phyloP scores from a whole-genome alignment of 2,888 invertebrate species.

The Autographa pulchrina region DNA sequence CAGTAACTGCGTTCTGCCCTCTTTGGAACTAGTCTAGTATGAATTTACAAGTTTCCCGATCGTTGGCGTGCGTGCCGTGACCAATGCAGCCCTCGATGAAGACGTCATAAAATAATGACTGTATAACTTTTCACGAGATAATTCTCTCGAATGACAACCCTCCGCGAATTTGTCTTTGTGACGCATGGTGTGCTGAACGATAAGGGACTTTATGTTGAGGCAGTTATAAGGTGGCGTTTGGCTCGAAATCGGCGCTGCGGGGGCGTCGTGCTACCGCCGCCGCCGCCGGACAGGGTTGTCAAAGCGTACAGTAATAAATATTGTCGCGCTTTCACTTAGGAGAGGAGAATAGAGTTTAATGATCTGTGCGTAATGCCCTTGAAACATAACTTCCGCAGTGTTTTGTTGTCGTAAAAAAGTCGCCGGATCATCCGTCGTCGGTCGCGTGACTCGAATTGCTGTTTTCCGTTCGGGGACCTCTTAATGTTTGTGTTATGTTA shows the following conservation, averaged over 20 bases:
- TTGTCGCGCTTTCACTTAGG: constrained; percentile 76
- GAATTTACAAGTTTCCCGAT: constrained; percentile 69
- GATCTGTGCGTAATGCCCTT: constrained; percentile 84
- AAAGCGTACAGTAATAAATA: constrained; percentile 84
- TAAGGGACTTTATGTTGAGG: constrained; percentile 29
- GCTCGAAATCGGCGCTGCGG: constrained; percentile 9
- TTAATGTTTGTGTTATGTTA: constrained; percentile 60
- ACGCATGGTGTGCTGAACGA: neutral
- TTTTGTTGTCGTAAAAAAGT: constrained; percentile 85
- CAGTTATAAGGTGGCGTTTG: constrained; percentile 23
- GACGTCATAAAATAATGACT: constrained; percentile 87
- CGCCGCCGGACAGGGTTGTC: constrained; percentile 76
- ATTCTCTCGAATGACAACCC: constrained; percentile 73
- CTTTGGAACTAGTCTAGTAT: constrained; percentile 66
- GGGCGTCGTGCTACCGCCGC: constrained; percentile 52
- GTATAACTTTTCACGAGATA: constrained; percentile 74
- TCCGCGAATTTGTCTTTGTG: constrained; percentile 54
- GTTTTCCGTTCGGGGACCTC: constrained; percentile 63
- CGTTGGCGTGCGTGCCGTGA: constrained; percentile 66
- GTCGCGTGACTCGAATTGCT: constrained; percentile 69
- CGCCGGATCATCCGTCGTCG: constrained; percentile 61
- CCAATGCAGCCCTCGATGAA: constrained; percentile 72
- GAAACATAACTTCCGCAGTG: constrained; percentile 84
- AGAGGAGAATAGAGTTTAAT: constrained; percentile 81
- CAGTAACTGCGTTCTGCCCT: constrained; percentile 67